Percentiles rank a stretch among this genome's conserved stretches.
phyloP scores from a whole-genome alignment of 2,797 vertebrate species.

The Sebastes miniatus region DNA sequence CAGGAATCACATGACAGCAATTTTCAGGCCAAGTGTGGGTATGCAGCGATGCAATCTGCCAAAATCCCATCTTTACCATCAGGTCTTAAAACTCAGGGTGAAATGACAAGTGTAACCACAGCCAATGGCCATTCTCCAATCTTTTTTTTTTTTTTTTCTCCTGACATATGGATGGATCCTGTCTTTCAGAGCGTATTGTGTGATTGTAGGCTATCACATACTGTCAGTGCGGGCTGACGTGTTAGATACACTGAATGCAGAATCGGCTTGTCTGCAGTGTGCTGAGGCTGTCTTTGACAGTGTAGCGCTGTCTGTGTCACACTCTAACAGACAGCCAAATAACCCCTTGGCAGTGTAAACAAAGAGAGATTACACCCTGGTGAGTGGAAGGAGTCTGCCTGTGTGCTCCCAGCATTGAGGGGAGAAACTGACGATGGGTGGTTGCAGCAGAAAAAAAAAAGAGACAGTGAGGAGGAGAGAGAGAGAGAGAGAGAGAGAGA shows the following conservation, averaged over 20 bases:
- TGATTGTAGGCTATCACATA: slow-evolving; percentile 73
- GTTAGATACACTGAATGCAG: slow-evolving; percentile 71
- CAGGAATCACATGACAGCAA: slow-evolving; percentile 1
- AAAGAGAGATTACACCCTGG: slow-evolving; percentile 86
- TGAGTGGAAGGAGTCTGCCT: slow-evolving; percentile 80
- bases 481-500: too few relatives aligned
- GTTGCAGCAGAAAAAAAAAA: slow-evolving; percentile 49
- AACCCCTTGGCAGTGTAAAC: slow-evolving; percentile 85
- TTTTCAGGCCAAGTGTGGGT: background rate
- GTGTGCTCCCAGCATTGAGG: slow-evolving; percentile 72
- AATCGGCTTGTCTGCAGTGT: slow-evolving; percentile 70
- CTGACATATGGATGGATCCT: slow-evolving; percentile 58
- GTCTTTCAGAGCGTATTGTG: slow-evolving; percentile 69
- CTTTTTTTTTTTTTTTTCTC: slow-evolving; percentile 1
- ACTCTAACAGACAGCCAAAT: slow-evolving; percentile 85
- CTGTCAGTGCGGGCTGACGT: slow-evolving; percentile 70
- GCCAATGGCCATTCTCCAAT: slow-evolving; percentile 45
- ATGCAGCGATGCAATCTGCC: background rate
- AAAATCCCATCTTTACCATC: slow-evolving; percentile 23
- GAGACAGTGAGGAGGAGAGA: slow-evolving; percentile 16
- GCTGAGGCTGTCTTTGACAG: slow-evolving; percentile 75
- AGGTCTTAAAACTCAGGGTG: slow-evolving; percentile 21
- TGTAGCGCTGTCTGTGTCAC: slow-evolving; percentile 79
- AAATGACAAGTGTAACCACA: slow-evolving; percentile 53
- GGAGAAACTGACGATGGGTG: slow-evolving; percentile 68